Conservation (phyloP, 2,797 vertebrate genomes). For the Tenualosa ilisha region DNA sequence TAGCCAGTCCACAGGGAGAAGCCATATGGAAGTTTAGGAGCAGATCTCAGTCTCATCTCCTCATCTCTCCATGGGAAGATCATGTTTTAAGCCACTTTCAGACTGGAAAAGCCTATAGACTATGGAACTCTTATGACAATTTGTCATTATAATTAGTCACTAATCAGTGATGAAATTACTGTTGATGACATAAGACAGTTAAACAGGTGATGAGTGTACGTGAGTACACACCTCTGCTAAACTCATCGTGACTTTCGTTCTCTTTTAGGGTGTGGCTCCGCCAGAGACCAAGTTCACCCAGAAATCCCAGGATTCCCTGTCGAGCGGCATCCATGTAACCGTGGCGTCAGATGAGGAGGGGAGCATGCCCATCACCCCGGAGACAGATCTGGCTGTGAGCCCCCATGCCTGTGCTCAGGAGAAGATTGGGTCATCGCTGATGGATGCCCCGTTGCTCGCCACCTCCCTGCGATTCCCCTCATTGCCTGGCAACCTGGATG, state of each 20-base stretch:
- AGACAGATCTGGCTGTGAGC: slow-evolving; percentile 62
- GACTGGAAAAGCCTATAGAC: too few species aligned
- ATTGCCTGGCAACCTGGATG: slow-evolving; percentile 84
- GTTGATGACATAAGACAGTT: too few species aligned
- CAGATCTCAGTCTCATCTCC: neutral
- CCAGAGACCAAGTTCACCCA: slow-evolving; percentile 57
- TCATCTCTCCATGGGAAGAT: neutral
- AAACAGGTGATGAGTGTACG: too few species aligned
- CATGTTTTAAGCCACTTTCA: neutral
- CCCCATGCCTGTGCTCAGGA: slow-evolving; percentile 40
- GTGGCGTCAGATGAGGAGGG: slow-evolving; percentile 64
- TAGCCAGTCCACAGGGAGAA: neutral
- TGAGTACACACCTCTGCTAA: neutral
- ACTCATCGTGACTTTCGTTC: neutral
- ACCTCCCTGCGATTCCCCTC: slow-evolving; percentile 78
- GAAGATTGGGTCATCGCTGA: slow-evolving; percentile 55
- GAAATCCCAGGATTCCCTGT: slow-evolving; percentile 74
- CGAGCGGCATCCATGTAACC: slow-evolving; percentile 67
- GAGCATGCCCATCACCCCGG: slow-evolving; percentile 55
- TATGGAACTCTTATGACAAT: too few species aligned
- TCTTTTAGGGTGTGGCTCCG: slow-evolving; percentile 51
- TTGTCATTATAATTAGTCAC: too few species aligned
- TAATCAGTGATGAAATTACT: too few species aligned
- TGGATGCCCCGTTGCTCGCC: slow-evolving; percentile 59
- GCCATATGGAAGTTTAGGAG: neutral